Percentiles rank a stretch among this genome's conserved stretches.
Conservation (phyloP, 2,888 invertebrate species). For the Congeria kusceri region DNA sequence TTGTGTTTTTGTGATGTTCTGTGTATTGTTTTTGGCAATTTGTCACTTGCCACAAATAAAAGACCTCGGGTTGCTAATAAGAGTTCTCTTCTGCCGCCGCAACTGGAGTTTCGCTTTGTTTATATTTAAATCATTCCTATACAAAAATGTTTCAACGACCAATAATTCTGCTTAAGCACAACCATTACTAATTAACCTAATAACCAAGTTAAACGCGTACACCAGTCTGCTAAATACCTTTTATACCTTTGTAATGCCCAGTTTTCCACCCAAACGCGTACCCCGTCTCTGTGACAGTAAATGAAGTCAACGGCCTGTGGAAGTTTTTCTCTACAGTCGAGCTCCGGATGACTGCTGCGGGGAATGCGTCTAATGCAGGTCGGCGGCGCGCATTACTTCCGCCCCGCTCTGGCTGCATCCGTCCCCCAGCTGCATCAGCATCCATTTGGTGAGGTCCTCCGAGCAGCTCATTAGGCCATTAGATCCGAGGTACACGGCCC, state of each 20-base stretch:
- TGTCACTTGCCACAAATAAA: too few relatives aligned
- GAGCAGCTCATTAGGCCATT: conserved; percentile 79
- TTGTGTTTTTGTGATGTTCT: too few relatives aligned
- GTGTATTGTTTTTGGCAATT: too few relatives aligned
- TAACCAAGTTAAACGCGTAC: too few relatives aligned
- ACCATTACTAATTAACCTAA: too few relatives aligned
- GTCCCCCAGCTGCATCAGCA: conserved; percentile 75
- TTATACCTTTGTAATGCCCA: conserved; percentile 81
- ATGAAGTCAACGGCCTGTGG: conserved; percentile 73
- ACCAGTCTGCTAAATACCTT: too few relatives aligned
- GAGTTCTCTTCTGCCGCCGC: too few relatives aligned
- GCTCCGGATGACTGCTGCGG: conserved; percentile 61
- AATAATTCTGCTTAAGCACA: too few relatives aligned
- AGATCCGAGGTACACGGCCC: conserved; percentile 76
- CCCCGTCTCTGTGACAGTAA: conserved; percentile 68
- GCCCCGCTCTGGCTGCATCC: conserved; percentile 69
- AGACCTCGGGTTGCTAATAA: too few relatives aligned
- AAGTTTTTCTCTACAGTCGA: conserved; percentile 62
- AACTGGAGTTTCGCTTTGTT: too few relatives aligned
- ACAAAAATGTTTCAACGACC: too few relatives aligned
- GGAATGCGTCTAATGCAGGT: conserved; percentile 68
- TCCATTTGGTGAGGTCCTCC: conserved; percentile 82
- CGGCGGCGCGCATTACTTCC: conserved; percentile 57
- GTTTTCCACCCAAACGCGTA: conserved; percentile 81
- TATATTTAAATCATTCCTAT: too few relatives aligned